These are phyloP conservation scores for Sphenopsis melanotis DNA, from an alignment of 2,797 vertebrate genomes.

Conservation along the genomic window DNA sequence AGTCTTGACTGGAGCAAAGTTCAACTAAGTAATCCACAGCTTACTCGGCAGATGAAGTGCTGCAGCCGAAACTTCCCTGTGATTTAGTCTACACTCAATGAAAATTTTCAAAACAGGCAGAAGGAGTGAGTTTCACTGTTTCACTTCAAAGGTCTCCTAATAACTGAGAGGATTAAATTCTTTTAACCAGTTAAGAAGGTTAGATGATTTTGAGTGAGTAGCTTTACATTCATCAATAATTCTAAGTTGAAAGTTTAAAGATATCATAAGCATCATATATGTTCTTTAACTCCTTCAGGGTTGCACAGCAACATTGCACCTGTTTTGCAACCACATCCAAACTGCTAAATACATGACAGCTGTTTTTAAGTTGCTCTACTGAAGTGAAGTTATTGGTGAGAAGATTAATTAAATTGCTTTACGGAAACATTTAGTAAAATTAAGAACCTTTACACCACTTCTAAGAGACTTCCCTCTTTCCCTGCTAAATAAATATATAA, in stretches of 20 bases:
- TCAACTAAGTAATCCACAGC: constrained; percentile 77
- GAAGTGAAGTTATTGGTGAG: neutral
- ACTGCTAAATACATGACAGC: neutral
- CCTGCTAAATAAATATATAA: constrained; percentile 41
- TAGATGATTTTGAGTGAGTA: constrained; percentile 70
- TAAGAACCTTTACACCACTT: neutral
- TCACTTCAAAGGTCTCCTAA: constrained; percentile 91
- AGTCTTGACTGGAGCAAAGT: constrained; percentile 77
- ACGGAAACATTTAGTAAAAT: constrained; percentile 1
- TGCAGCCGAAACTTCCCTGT: constrained; percentile 49
- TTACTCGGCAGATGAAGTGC: constrained; percentile 60
- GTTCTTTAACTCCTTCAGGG: constrained; percentile 47
- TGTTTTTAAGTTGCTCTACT: neutral
- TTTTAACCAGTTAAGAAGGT: constrained; percentile 84
- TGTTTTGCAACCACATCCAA: neutral
- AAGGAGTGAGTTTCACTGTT: constrained; percentile 76
- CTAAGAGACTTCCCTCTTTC: neutral
- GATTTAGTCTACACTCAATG: constrained; percentile 72
- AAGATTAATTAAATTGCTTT: constrained; percentile 34
- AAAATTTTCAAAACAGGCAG: constrained; percentile 82
- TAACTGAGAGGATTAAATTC: constrained; percentile 85
- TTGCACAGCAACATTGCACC: neutral
- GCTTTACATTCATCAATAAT: constrained; percentile 70
- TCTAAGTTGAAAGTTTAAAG: constrained; percentile 64
- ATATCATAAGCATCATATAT: neutral